Evolutionary conservation across 2,888 invertebrate genomes (phyloP), one percentile per base, ranked within the genome.

Genomic region (Trypoxylon attenuatum): DNA sequence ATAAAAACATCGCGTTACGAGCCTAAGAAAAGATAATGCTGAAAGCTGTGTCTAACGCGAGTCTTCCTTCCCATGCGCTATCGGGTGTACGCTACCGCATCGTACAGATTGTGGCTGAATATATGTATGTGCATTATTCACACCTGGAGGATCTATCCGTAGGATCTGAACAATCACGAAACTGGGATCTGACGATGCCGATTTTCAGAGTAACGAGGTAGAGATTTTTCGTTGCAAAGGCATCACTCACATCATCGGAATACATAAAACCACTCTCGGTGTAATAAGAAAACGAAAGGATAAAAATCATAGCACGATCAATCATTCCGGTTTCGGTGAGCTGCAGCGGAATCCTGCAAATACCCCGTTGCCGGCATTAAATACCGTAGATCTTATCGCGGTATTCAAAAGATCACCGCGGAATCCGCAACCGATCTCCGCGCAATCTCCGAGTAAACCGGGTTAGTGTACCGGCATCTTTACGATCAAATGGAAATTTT

Each of bases 51-150:
- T 49, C 58, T 57, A 63, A 63, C 57, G 58, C 47, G 38, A 27
- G n/a, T 13, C 33, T 33, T 23, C 27, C 39, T 45, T 27, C 50
- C 42, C 27, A 56, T 59, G 55, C 58, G 58, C 61, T 61, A 57
- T 16, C 13, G 49, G 15, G 59, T 38, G 45, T 38, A 29, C 47
- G 50, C n/a, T n/a, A n/a, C n/a, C n/a, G n/a, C n/a, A n/a, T n/a
- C n/a, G 41, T 69, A 58, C 59, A 65, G 57, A 73, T 58, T 59
- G 59, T 51, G 62, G 59, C 58, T 58, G 69, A 51, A 49, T n/a
- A n/a, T n/a, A 25, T 49, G 53, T 54, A 49, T 61, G 41, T 47
- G 60, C 68, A 69, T 66, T 69, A 73, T 73, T 69, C 73, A 73
- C 70, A 13, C 2, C 33, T n/a, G 13, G 33, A 19, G 42, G 47